These are phyloP conservation scores for Barnardius zonarius DNA, from an alignment of 2,113 vertebrate genomes.

Conservation along the genomic window DNA sequence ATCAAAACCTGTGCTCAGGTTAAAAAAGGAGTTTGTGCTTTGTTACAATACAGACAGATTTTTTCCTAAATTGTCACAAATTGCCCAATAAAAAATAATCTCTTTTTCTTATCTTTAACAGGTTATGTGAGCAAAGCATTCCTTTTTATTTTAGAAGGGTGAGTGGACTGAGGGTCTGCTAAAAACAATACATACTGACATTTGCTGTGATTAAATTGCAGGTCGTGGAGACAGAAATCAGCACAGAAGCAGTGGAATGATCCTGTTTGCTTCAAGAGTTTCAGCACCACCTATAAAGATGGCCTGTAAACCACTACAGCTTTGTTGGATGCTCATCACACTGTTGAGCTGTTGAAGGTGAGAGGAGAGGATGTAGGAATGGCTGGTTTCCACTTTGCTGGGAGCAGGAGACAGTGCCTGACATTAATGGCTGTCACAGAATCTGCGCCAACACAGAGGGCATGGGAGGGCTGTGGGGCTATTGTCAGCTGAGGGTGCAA, in stretches of 20 bases:
- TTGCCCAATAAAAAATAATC: background rate
- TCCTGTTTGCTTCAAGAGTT: background rate
- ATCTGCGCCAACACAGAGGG: background rate
- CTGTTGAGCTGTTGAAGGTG: background rate
- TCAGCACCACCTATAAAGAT: background rate
- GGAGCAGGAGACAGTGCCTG: background rate
- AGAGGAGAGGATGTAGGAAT: background rate
- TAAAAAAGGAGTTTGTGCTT: background rate
- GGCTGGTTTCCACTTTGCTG: background rate
- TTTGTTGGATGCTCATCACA: fast-evolving
- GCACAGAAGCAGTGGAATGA: background rate
- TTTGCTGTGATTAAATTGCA: background rate
- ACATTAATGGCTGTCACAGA: background rate
- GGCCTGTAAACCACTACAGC: background rate
- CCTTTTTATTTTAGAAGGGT: background rate
- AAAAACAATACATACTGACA: background rate
- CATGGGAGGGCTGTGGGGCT: background rate
- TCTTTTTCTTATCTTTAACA: background rate
- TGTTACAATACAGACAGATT: background rate
- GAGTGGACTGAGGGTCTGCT: background rate
- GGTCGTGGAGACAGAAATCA: background rate
- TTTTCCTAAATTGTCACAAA: background rate
- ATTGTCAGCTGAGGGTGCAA: fast-evolving
- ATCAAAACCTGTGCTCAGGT: background rate
- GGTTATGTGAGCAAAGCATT: background rate